Base-by-base conservation (phyloP, 2,113 vertebrate genomes). In the Amphiprion percula region DNA sequence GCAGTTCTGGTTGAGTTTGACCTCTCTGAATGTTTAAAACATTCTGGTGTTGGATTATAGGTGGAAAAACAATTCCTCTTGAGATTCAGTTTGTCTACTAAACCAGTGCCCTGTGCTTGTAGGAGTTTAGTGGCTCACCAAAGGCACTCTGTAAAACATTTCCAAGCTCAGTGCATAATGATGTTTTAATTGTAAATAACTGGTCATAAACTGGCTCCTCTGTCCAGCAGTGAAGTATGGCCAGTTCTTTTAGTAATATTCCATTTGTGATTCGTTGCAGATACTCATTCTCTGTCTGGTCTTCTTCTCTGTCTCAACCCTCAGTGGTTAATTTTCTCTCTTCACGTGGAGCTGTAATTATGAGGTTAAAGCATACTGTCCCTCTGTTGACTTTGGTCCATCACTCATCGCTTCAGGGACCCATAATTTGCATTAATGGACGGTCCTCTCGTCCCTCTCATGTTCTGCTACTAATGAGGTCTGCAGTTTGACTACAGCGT, bases 1-100 rank as follows among this genome's bases (percentile, higher is more conserved):
- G 4, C 28, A 79, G 8, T 61, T 75, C 53, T 91, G 91, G 91
- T 94, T 94, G 91, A 91, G 90, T 92, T 93, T 89, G 60, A 84
- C 76, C 77, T 83, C 72, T 86, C 75, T 89, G 69, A 11, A 72
- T 68, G 68, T 85, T 76, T 49, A 10, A 41, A 6, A 70, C 75
- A 41, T 62, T 71, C 15, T 74, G 19, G 56, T 64, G 61, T 15
- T 44, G 12, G 3, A 14, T 44, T 44, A 11, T 3, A 14, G 3
- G 11, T 44, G 5, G 5, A 30, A 30, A 30, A 30, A 30, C 28
- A 41, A 41, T 9, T 4, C 9, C 39, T 41, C 39, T 11, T 9
- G 8, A 4, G 8, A 44, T 44, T 44, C 4, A 33, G 33, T 33
- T 33, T 33, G 4, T 0, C 39, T 52, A 44, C 14, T 24, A 68